Percentiles rank a stretch among this genome's conserved stretches.
Conservation (phyloP, 2,888 invertebrate genomes). For the Trilocha varians region DNA sequence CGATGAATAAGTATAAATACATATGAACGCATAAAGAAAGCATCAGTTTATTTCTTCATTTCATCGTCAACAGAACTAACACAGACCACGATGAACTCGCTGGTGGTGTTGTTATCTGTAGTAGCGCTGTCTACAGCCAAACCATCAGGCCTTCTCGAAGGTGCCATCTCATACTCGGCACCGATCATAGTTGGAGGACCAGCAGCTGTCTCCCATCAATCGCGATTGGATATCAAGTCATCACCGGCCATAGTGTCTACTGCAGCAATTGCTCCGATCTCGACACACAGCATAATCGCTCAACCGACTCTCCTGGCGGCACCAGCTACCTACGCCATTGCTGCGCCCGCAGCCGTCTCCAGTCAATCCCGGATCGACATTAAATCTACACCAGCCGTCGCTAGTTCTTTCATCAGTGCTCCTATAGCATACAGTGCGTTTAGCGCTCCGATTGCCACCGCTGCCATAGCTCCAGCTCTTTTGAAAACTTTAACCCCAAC, state of each 20-base stretch:
- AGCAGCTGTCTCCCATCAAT: conserved; percentile 26
- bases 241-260: conserved; percentile 23
- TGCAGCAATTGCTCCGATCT: conserved; percentile 25
- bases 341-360: conserved; percentile 27
- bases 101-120: conserved; percentile 78
- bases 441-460: conserved; percentile 18
- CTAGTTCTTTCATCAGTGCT: conserved; percentile 28
- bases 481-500: conserved; percentile 10
- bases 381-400: conserved; percentile 40
- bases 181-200: conserved; percentile 21
- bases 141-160: conserved; percentile 27
- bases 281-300: conserved; percentile 14
- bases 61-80: conserved; percentile 60
- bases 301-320: conserved; percentile 36
- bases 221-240: conserved; percentile 28
- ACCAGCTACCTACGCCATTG: conserved; percentile 33
- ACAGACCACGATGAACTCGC: conserved; percentile 75
- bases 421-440: conserved; percentile 18
- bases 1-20: conserved; percentile 47
- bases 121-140: conserved; percentile 54
- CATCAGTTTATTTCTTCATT: conserved; percentile 52
- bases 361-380: conserved; percentile 37
- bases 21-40: conserved; percentile 41
- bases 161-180: conserved; percentile 30
- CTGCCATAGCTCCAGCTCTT: conserved; percentile 8